Base-by-base conservation (phyloP, 2,797 vertebrate species). In the Sandelia bainsii region DNA sequence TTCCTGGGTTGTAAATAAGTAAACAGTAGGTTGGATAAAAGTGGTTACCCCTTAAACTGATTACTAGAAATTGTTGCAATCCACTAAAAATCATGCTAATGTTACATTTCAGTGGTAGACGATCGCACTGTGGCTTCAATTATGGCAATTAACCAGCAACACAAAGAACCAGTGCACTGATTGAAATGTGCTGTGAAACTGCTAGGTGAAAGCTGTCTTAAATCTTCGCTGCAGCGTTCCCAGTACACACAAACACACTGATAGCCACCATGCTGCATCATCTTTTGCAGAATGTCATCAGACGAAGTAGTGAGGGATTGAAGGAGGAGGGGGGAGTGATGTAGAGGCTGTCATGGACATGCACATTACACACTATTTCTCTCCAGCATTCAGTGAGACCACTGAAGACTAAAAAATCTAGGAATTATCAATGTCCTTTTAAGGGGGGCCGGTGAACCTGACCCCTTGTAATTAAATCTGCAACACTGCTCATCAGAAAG, bases 401-500 rank as follows among this genome's bases (percentile, higher is more conserved):
- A 16, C 27, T 17, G 40, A 64, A 60, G 76, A 59, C 51, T 63
- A 46, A 67, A 64, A 77, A 79, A 82, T 77, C 52, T 53, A 74
- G 54, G 76, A 82, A 83, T 84, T 80, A 87, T 89, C 81, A 52
- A 5, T 29, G 80, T 79, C 75, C 60, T 50, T 62, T 86, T 70
- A 80, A 50, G 66, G 70, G 70, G 75, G 77, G 51, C 32, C 79
- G 69, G 52, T 79, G 78, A 78, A 77, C 72, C 61, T 44, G 70
- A 82, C 52, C 5, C 11, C 77, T 76, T 56, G 8, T 85, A 88
- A 90, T 83, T 91, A 72, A 89, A 63, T 72, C 76, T 4, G 54
- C 17, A 34, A 46, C 67, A 61, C 54, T 22, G 76, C 87, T 84
- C 73, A 80, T 87, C 83, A 82, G 46, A 62, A 67, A 72, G 63